Percentiles rank a stretch among this genome's conserved stretches.
Conservation (phyloP, 1,140 invertebrate species). For the Tyrophagus putrescentiae region DNA sequence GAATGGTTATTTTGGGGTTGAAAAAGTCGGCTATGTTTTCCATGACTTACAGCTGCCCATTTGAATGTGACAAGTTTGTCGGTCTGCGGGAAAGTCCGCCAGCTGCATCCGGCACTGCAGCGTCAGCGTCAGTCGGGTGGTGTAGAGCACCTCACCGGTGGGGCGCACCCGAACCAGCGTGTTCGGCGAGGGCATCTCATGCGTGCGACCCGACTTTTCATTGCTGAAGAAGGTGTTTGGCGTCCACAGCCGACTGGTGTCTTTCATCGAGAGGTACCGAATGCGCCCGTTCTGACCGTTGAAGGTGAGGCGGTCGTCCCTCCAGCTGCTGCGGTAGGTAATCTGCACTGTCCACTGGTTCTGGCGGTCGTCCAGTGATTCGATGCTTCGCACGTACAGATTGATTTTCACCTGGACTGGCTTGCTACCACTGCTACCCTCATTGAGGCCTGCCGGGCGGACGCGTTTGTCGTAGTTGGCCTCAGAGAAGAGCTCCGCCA, state of each 20-base stretch:
- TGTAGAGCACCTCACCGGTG: conserved; percentile 6
- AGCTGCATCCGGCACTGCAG: conserved; percentile 11
- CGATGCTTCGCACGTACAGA: background rate
- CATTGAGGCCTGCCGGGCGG: too few relatives aligned
- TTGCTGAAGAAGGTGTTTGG: conserved; percentile 1
- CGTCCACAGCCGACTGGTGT: background rate
- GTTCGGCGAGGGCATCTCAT: background rate
- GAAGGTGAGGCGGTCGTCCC: conserved; percentile 14
- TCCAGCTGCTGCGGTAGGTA: conserved; percentile 23
- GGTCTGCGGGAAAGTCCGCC: background rate
- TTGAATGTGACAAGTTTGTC: background rate
- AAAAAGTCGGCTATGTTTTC: background rate
- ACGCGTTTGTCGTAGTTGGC: too few relatives aligned
- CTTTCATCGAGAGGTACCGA: background rate
- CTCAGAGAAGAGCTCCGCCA: too few relatives aligned
- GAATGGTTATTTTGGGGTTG: background rate
- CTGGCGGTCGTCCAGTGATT: background rate
- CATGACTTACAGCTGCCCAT: conserved; percentile 4
- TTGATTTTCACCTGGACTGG: too few relatives aligned
- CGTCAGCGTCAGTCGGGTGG: background rate
- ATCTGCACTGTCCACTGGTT: conserved; percentile 12
- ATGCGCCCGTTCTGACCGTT: background rate
- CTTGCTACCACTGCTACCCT: too few relatives aligned
- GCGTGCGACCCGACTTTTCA: background rate
- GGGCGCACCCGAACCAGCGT: background rate